Conservation (phyloP, 2,113 vertebrate species). For the Gorsachius goisagi region DNA sequence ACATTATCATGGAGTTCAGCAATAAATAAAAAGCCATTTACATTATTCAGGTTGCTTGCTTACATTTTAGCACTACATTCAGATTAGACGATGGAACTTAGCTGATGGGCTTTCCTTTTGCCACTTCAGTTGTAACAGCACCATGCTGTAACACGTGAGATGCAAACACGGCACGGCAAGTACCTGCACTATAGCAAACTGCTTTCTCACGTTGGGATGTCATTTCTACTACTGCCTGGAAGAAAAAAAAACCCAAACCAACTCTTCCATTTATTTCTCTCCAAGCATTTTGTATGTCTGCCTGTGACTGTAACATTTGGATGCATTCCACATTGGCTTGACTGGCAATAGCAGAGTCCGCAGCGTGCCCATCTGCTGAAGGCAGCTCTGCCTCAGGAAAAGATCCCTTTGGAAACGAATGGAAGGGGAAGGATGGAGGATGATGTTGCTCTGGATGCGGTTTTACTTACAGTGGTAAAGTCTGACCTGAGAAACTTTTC, state of each 20-base stretch:
- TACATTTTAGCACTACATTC: not conserved
- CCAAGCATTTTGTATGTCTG: not conserved
- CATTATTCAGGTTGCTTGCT: not conserved
- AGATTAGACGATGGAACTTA: not conserved
- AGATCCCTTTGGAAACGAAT: not conserved
- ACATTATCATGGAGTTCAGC: not conserved
- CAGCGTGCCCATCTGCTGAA: fast-evolving
- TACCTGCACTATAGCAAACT: not conserved
- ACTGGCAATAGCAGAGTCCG: not conserved
- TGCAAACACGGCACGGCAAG: not conserved
- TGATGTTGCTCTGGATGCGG: not conserved
- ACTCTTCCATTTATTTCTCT: not conserved
- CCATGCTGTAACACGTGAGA: not conserved
- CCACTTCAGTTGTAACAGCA: not conserved
- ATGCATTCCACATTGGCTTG: not conserved
- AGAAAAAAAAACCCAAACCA: not conserved
- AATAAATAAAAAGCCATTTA: not conserved
- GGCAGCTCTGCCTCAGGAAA: not conserved
- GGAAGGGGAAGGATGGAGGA: not conserved
- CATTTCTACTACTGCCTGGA: not conserved
- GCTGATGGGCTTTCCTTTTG: not conserved
- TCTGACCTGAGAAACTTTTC: not conserved
- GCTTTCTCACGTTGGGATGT: not conserved
- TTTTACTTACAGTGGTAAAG: not conserved
- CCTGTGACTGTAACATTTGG: not conserved